Evolutionary conservation across 1,140 invertebrate genomes (phyloP), one percentile per base, ranked within the genome.

Genomic region (Zaprionus davidi): DNA sequence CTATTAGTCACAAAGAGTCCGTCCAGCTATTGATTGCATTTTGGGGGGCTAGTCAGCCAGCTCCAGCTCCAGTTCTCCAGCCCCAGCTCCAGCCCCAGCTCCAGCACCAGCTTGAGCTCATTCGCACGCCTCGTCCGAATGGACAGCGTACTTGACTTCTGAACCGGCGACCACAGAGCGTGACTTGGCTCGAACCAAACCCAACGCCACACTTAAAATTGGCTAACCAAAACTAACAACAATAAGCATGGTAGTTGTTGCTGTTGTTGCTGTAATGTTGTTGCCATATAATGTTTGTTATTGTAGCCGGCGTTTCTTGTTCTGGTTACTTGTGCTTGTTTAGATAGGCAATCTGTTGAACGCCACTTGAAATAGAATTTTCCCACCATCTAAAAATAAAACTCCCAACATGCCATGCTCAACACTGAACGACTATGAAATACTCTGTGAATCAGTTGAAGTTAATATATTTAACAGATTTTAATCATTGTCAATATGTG

Each of bases 341-440:
- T 71, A 87, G 83, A 87, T 87, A 87, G 84, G 69, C 76, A 78
- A 90, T 88, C 84, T 84, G 73, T 71, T 74, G 84, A 79, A 78
- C 78, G 69, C 65, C 55, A 77, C 79, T 88, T 77, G 71, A 90
- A 88, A 88, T 90, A 90, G 85, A 85, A 88, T 90, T 88, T 90
- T 90, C 85, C 85, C 85, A 88, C 84, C 82, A 90, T 78, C 81
- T 87, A 83, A 81, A 88, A 90, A 88, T 90, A 88, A 76, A 84
- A 67, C 44, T 34, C 9, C 20, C 38, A 58, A 56, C 72, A 70
- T 70, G 72, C 59, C 72, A 75, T 51, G 70, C 26, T 44, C 49
- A 62, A 63, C 28, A 44, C 2, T 22, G 17, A 53, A 51, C 73
- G 67, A 75, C 72, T 70, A 11, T 0, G 12, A 36, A 46, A 46